Evolutionary conservation across 2,888 invertebrate species (phyloP).

Genomic region (Tipula lateralis): DNA sequence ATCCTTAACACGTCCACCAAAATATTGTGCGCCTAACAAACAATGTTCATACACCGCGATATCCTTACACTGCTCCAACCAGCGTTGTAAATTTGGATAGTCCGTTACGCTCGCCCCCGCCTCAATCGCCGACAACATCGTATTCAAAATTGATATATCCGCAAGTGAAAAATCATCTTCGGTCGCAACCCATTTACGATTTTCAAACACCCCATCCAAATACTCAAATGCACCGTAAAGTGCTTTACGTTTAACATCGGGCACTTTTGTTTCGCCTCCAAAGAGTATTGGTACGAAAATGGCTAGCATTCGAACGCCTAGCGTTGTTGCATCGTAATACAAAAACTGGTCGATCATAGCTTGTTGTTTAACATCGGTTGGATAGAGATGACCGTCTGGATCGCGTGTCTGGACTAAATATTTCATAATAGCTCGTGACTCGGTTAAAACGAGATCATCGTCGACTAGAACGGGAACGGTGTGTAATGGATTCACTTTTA

Average conservation of each 20-base stretch:
- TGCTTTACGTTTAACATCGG: background rate
- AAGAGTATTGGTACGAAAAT: background rate
- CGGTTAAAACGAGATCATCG: slow-evolving; percentile 61
- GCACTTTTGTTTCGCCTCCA: background rate
- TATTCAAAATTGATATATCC: background rate
- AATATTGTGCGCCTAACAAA: background rate
- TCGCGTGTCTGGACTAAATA: slow-evolving; percentile 57
- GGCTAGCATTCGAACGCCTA: background rate
- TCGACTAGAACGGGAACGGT: slow-evolving; percentile 64
- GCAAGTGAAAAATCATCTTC: background rate
- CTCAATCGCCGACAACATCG: background rate
- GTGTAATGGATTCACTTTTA: slow-evolving; percentile 62
- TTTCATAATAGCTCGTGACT: slow-evolving; percentile 60
- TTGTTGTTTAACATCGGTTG: slow-evolving; percentile 54
- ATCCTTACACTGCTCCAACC: background rate
- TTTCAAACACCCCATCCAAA: background rate
- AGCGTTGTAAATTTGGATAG: background rate
- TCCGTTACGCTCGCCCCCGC: background rate
- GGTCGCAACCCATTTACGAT: background rate
- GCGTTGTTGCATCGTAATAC: slow-evolving; percentile 56
- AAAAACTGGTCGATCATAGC: slow-evolving; percentile 59
- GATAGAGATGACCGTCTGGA: slow-evolving; percentile 55
- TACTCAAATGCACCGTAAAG: background rate
- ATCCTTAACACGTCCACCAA: background rate
- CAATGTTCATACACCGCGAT: background rate